phyloP scores from a whole-genome alignment of 2,888 invertebrate genomes.

The Nomada fabriciana region DNA sequence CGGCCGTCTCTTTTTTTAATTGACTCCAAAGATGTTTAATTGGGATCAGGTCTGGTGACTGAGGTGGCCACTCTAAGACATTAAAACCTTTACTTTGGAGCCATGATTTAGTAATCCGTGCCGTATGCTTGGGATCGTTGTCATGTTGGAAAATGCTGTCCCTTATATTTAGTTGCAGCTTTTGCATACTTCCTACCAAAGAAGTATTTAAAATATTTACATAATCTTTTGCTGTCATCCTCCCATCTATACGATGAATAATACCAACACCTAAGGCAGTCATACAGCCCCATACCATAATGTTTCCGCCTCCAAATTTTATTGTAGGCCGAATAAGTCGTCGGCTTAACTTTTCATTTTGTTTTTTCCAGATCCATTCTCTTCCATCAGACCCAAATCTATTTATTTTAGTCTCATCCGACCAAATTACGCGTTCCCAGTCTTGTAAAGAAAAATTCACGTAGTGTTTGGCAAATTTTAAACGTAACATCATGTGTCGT shows the following conservation, averaged over 20 bases:
- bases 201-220: constrained; percentile 8
- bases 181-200: background rate
- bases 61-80: background rate
- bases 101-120: background rate
- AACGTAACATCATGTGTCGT: constrained; percentile 13
- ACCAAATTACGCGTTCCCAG: background rate
- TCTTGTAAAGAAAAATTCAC: constrained; percentile 5
- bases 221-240: constrained; percentile 11
- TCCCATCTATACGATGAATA: constrained; percentile 5
- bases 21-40: constrained; percentile 1
- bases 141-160: constrained; percentile 1
- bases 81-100: background rate
- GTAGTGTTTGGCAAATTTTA: constrained; percentile 14
- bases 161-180: background rate
- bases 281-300: too few species aligned
- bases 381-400: too few species aligned
- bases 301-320: too few species aligned
- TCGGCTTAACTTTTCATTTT: too few species aligned
- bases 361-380: too few species aligned
- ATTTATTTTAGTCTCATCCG: too few species aligned
- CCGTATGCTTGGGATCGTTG: background rate
- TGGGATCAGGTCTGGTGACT: background rate
- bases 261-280: background rate
- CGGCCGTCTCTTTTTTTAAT: background rate
- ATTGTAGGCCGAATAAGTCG: too few species aligned